Percentiles rank a stretch among this genome's conserved stretches.
These are phyloP conservation scores for Pecten maximus DNA, from an alignment of 2,888 invertebrate genomes.

Conservation along the genomic window DNA sequence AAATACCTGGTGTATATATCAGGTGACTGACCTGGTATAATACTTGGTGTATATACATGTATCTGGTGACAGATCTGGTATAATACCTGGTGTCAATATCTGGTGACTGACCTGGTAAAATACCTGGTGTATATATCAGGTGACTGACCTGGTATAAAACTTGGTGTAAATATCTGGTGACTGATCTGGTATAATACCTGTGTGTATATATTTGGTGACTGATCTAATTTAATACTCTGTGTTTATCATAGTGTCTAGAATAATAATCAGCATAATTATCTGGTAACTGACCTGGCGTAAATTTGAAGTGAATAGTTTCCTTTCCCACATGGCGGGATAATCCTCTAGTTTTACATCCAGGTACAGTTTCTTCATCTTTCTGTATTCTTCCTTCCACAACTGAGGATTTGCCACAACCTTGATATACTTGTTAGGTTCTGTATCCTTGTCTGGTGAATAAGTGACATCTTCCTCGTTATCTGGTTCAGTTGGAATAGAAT, in stretches of 20 bases:
- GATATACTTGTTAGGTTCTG: neutral
- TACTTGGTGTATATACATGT: neutral
- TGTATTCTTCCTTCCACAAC: neutral
- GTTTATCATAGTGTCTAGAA: too few species aligned
- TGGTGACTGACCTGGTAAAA: too few species aligned
- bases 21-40: neutral
- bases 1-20: neutral
- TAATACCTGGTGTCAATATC: too few species aligned
- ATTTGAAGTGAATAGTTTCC: neutral
- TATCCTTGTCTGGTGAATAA: neutral
- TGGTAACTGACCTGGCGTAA: neutral
- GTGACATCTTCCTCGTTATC: neutral
- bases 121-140: too few species aligned
- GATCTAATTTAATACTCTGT: too few species aligned
- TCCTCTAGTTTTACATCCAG: conserved; percentile 3
- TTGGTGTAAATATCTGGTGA: too few species aligned
- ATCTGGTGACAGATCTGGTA: too few species aligned
- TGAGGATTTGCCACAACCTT: neutral
- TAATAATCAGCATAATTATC: neutral
- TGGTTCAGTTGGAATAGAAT: neutral
- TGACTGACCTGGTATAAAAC: too few species aligned
- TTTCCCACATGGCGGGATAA: neutral
- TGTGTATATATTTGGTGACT: too few species aligned
- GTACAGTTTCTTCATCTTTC: neutral
- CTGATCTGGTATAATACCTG: too few species aligned